These are phyloP conservation scores for Galeopsomyia nigrocyanea DNA, from an alignment of 2,888 invertebrate species.

Conservation along the genomic window DNA sequence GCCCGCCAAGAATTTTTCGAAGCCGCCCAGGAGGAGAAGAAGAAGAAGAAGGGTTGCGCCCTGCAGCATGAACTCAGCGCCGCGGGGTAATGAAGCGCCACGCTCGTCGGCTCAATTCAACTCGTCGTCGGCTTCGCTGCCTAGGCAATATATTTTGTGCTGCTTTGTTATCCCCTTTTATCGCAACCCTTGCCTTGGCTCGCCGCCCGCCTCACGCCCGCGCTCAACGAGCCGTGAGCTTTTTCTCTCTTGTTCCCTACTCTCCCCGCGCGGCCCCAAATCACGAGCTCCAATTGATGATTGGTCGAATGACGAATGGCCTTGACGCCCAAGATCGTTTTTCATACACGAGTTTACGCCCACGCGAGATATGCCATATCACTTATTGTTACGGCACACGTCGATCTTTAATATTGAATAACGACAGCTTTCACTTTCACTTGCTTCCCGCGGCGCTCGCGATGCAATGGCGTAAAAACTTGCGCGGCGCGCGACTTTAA, in stretches of 20 bases:
- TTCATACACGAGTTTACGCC: slow-evolving; percentile 27
- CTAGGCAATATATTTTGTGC: slow-evolving; percentile 66
- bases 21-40: neutral
- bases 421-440: slow-evolving; percentile 21
- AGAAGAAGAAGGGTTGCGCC: slow-evolving; percentile 60
- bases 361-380: neutral
- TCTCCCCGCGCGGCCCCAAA: slow-evolving; percentile 36
- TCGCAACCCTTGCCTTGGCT: slow-evolving; percentile 63
- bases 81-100: slow-evolving; percentile 64
- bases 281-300: slow-evolving; percentile 27
- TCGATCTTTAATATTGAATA: neutral
- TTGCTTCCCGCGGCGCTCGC: neutral
- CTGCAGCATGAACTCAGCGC: slow-evolving; percentile 61
- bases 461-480: neutral
- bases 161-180: slow-evolving; percentile 63
- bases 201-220: slow-evolving; percentile 58
- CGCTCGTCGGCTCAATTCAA: slow-evolving; percentile 51
- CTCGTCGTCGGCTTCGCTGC: slow-evolving; percentile 66
- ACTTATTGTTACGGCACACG: neutral
- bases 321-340: neutral
- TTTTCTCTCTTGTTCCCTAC: slow-evolving; percentile 36
- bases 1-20: slow-evolving; percentile 32
- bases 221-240: slow-evolving; percentile 65
- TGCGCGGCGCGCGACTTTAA: slow-evolving; percentile 21
- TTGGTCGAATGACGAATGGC: slow-evolving; percentile 37